Conservation (phyloP, 2,113 vertebrate species). For the Elgaria multicarinata region DNA sequence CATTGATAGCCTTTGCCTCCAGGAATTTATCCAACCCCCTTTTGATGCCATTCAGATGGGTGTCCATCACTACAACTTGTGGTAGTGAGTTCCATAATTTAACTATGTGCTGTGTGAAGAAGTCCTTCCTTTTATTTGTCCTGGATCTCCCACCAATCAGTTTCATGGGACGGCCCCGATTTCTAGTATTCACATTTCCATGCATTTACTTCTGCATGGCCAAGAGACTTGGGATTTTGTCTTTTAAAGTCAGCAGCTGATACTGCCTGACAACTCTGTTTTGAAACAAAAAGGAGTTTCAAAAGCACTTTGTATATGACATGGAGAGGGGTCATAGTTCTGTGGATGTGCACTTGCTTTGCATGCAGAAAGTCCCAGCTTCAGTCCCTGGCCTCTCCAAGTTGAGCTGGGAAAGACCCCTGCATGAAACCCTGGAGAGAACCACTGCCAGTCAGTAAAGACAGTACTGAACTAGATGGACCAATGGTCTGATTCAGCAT, state of each 20-base stretch:
- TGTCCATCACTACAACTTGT: too few species aligned
- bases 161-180: too few species aligned
- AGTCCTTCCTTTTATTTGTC: too few species aligned
- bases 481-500: not conserved
- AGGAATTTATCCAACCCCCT: too few species aligned
- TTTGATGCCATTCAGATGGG: too few species aligned
- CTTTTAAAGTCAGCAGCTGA: not conserved
- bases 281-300: not conserved
- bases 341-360: not conserved
- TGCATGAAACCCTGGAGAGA: not conserved
- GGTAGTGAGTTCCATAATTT: too few species aligned
- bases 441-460: not conserved
- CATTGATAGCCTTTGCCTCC: too few species aligned
- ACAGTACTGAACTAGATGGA: not conserved
- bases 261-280: not conserved
- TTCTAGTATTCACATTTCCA: not conserved
- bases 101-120: too few species aligned
- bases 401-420: not conserved
- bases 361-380: not conserved
- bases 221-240: not conserved
- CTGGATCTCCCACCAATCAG: too few species aligned
- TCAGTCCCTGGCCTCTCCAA: not conserved
- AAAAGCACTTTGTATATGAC: not conserved
- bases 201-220: not conserved
- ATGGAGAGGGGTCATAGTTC: not conserved